Conservation (phyloP, 2,888 invertebrate species). For the Watsonalla binaria region DNA sequence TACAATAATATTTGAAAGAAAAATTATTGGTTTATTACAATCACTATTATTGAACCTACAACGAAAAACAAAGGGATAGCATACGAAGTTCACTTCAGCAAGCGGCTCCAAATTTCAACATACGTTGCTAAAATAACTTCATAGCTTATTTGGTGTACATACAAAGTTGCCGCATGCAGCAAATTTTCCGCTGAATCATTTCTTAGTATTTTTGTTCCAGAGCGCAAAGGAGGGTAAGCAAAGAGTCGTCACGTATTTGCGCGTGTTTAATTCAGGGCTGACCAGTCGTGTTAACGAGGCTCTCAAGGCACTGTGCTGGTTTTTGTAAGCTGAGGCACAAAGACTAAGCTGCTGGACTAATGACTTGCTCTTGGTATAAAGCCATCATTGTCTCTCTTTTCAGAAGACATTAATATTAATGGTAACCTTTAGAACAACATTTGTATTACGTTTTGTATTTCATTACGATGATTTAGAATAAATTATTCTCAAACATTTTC, state of each 20-base stretch:
- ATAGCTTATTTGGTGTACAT: neutral
- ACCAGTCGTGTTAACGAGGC: conserved; percentile 33
- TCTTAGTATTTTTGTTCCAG: neutral
- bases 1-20: too few species aligned
- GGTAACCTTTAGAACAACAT: too few species aligned
- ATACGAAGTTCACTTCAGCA: too few species aligned
- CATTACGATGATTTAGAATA: too few species aligned
- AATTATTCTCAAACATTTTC: too few species aligned
- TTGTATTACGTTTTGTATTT: too few species aligned
- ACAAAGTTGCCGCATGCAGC: neutral
- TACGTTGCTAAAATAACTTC: too few species aligned
- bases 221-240: conserved; percentile 6
- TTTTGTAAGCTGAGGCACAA: neutral
- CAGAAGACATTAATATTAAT: neutral
- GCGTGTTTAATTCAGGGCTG: conserved; percentile 41
- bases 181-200: neutral
- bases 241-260: conserved; percentile 28
- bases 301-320: neutral
- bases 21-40: too few species aligned
- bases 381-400: neutral
- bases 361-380: neutral
- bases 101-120: too few species aligned
- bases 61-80: too few species aligned
- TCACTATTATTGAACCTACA: too few species aligned
- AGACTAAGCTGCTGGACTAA: neutral